phyloP scores from a whole-genome alignment of 2,888 invertebrate species.

The Brenthis ino region DNA sequence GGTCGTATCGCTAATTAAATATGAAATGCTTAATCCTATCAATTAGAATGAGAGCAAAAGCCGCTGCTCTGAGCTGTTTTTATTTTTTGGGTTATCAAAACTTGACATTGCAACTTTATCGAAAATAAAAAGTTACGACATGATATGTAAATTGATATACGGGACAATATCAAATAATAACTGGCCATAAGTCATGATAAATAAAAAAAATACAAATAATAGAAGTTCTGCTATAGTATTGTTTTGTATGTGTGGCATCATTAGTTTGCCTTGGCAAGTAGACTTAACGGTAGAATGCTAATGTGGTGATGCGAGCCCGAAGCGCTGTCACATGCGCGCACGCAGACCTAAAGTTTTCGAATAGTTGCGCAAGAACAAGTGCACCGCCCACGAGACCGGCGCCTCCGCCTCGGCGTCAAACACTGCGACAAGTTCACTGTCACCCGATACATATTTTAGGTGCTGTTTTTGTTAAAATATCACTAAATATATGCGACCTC shows the following conservation, averaged over 20 bases:
- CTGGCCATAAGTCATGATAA: no score
- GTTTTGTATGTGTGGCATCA: conserved; percentile 54
- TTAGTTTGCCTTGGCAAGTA: conserved; percentile 60
- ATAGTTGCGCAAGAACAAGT: conserved; percentile 72
- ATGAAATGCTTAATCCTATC: no score
- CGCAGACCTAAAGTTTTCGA: conserved; percentile 59
- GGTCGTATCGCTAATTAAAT: no score
- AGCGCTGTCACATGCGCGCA: conserved; percentile 58
- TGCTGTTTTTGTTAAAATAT: conserved; percentile 12
- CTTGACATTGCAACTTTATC: conserved; percentile 9
- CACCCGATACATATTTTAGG: conserved; percentile 45
- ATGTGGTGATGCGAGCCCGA: conserved; percentile 60
- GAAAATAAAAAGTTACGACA: background rate
- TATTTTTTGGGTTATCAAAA: background rate
- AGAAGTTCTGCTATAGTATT: conserved; percentile 43
- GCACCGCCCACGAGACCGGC: conserved; percentile 60
- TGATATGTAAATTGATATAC: background rate
- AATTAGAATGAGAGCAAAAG: no score
- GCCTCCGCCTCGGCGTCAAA: conserved; percentile 51
- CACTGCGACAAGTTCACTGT: conserved; percentile 72
- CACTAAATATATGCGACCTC: conserved; percentile 12
- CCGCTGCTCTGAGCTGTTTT: background rate
- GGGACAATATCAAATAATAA: no score
- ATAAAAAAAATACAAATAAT: background rate
- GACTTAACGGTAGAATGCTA: conserved; percentile 79